Evolutionary conservation across 2,797 vertebrate genomes (phyloP).

Genomic region (Coreius guichenoti): DNA sequence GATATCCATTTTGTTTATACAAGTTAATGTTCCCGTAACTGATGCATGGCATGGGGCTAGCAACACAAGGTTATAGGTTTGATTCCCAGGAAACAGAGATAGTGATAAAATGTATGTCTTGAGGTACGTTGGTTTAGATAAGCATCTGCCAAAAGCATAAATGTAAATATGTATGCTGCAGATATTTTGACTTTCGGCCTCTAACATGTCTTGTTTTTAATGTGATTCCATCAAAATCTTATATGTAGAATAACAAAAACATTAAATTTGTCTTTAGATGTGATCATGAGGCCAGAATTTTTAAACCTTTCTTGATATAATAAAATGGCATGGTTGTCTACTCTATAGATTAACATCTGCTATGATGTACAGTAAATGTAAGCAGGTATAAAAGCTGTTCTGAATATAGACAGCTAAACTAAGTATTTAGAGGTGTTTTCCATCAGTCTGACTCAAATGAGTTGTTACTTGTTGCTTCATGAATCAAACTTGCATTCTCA

Average conservation of each 20-base stretch:
- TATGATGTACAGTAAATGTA: neutral
- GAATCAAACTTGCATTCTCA: neutral
- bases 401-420: neutral
- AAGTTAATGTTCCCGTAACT: neutral
- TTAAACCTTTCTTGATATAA: neutral
- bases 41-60: neutral
- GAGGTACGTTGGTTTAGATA: neutral
- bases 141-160: neutral
- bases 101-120: neutral
- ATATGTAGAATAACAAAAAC: neutral
- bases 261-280: constrained; percentile 7
- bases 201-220: neutral
- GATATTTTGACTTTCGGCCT: neutral
- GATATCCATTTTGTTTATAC: neutral
- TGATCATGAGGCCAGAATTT: neutral
- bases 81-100: neutral
- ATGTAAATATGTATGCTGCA: neutral
- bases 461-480: neutral
- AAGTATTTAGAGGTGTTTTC: neutral
- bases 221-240: neutral
- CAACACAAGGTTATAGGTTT: neutral
- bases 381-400: neutral
- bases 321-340: neutral
- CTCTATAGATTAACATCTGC: neutral
- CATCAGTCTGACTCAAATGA: neutral